phyloP scores from a whole-genome alignment of 2,113 vertebrate species.

The Equus quagga region DNA sequence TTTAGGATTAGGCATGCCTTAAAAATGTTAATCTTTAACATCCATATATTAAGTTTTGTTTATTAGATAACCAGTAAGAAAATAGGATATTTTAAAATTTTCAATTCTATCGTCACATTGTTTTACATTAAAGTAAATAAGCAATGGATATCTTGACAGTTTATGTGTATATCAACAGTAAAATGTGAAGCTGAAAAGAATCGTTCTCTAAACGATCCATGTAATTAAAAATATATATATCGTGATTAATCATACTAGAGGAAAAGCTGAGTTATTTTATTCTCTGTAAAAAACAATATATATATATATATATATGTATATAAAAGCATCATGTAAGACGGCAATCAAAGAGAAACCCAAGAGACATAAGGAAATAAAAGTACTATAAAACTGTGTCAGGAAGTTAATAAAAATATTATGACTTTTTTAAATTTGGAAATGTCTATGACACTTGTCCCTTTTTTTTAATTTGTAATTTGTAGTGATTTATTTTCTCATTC shows the following conservation, averaged over 20 bases:
- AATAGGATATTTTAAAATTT: background rate
- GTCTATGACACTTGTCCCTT: background rate
- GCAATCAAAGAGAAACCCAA: background rate
- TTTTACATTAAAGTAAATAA: slow-evolving; percentile 16
- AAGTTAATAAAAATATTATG: background rate
- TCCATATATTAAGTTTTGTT: background rate
- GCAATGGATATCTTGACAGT: background rate
- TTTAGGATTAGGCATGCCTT: background rate
- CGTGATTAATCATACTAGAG: background rate
- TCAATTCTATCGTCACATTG: background rate
- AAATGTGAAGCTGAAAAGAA: background rate
- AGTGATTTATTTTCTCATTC: background rate
- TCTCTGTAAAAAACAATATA: background rate
- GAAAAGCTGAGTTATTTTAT: background rate
- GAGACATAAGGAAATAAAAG: background rate
- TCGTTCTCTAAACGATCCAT: background rate
- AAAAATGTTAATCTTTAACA: background rate
- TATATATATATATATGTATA: too few relatives aligned
- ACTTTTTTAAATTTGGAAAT: background rate
- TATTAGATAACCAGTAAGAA: background rate
- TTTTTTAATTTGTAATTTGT: background rate
- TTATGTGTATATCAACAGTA: background rate
- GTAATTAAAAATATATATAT: background rate
- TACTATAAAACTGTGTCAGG: background rate
- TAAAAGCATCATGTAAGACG: background rate